Evolutionary conservation across 2,797 vertebrate species (phyloP), one percentile per base, ranked within the genome.

Genomic region (Spea hammondii): DNA sequence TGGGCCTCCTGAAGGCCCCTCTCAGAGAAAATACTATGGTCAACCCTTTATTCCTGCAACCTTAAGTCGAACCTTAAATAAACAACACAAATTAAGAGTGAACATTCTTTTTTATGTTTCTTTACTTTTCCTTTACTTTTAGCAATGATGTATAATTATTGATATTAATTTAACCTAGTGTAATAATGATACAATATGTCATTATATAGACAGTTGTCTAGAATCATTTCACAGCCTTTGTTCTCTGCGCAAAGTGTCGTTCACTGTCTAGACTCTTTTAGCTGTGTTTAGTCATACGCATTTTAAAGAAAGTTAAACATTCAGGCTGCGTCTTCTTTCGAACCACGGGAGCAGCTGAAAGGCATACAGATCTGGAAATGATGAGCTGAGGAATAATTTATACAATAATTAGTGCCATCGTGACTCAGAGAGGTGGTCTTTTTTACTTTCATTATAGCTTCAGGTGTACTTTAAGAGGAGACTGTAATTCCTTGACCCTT

Each of bases 401-500:
- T 55, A 72, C 46, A 72, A 59, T 72, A 72, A 72, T 72, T 72
- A 60, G 55, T 62, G 70, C 54, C 55, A 49, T 62, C 12, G 49
- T 72, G 70, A 46, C 46, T 46, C 65, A 66, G 46, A 46, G 13
- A 66, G 47, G 46, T 46, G 44, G 46, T 5, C 65, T 69, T 68
- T 76, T 60, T 10, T 76, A 69, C 47, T 60, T 68, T 53, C 44
- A 12, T 46, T 68, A 53, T 49, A 4, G 12, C 55, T n/a, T 13
- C 48, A 64, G 67, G 65, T 62, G 64, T 74, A 79, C 70, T 64
- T 70, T 79, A 73, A 64, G 48, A 69, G 47, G 65, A 69, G 47
- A 55, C 57, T 57, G 13, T 50, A 64, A 51, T 62, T 9, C 65
- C 47, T 66, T 70, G 65, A 48, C 48, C 17, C 47, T 53, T 8